Evolutionary conservation across 2,888 invertebrate genomes (phyloP).

Genomic region (Silvanus unidentatus): DNA sequence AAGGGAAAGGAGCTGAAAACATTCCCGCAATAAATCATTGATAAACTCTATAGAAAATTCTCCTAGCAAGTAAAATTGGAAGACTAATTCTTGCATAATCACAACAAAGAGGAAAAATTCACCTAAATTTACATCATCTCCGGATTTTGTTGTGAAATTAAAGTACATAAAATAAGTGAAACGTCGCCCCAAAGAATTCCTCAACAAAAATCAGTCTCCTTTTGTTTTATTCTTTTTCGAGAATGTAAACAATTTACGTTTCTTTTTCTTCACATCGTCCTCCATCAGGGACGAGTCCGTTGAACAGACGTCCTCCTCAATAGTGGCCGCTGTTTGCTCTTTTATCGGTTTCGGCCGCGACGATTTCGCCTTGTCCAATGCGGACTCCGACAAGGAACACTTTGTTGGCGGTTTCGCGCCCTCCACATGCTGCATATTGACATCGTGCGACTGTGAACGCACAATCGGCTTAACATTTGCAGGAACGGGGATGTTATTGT

Average conservation of each 20-base stretch:
- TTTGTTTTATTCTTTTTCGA: constrained; percentile 44
- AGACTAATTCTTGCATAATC: too few species aligned
- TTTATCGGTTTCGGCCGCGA: constrained; percentile 32
- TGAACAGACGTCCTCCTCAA: constrained; percentile 62
- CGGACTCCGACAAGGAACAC: constrained; percentile 50
- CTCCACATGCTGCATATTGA: constrained; percentile 36
- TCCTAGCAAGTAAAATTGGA: too few species aligned
- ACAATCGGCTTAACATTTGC: constrained; percentile 36
- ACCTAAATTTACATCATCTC: too few species aligned
- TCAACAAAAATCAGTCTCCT: constrained; percentile 14
- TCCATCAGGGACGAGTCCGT: constrained; percentile 67
- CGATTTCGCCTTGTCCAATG: constrained; percentile 28
- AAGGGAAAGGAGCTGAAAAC: too few species aligned
- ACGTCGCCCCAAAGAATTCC: too few species aligned
- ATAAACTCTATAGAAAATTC: too few species aligned
- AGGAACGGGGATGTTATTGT: constrained; percentile 36
- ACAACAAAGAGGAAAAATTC: too few species aligned
- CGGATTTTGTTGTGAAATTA: too few species aligned
- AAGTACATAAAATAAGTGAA: too few species aligned
- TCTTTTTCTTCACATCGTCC: constrained; percentile 56
- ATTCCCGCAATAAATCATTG: too few species aligned
- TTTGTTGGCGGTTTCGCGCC: constrained; percentile 37
- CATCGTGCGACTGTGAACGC: constrained; percentile 51
- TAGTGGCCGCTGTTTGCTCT: constrained; percentile 38
- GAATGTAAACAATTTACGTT: constrained; percentile 61